Evolutionary conservation across 2,888 invertebrate genomes (phyloP).

Genomic region (Azorinus chamasolen): DNA sequence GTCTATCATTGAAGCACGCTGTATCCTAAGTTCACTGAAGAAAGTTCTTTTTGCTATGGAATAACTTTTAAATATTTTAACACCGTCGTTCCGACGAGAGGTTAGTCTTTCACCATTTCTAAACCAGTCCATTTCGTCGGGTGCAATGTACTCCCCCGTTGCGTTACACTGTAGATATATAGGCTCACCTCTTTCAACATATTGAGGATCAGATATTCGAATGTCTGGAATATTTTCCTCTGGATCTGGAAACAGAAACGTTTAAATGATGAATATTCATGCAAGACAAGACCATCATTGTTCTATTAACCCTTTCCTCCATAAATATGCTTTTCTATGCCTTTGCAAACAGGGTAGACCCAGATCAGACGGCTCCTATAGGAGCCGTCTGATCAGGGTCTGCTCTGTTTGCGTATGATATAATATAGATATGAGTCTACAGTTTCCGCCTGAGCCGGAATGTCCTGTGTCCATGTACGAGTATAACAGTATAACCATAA

Average conservation of each 20-base stretch:
- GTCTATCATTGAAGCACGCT: conserved; percentile 74
- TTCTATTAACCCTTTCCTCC: too few species aligned
- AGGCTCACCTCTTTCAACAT: conserved; percentile 78
- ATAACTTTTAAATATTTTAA: conserved; percentile 80
- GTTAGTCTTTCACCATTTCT: conserved; percentile 79
- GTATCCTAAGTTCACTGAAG: conserved; percentile 78
- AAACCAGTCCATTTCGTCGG: conserved; percentile 83
- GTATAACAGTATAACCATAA: too few species aligned
- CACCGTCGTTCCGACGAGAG: conserved; percentile 70
- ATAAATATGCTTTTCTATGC: too few species aligned
- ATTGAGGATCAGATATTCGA: conserved; percentile 76
- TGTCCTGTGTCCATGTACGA: too few species aligned
- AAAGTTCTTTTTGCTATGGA: conserved; percentile 77
- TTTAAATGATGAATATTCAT: too few species aligned
- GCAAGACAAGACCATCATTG: too few species aligned
- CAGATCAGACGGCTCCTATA: too few species aligned
- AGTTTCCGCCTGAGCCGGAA: too few species aligned
- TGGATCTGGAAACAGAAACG: conserved; percentile 33
- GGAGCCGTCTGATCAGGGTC: too few species aligned
- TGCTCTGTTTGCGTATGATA: too few species aligned
- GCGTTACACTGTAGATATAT: conserved; percentile 81
- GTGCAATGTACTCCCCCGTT: conserved; percentile 81
- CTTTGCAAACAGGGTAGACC: too few species aligned
- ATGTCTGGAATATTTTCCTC: conserved; percentile 71
- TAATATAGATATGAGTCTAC: too few species aligned